phyloP scores from a whole-genome alignment of 2,888 invertebrate genomes.

The Pristionchus maxplancki region DNA sequence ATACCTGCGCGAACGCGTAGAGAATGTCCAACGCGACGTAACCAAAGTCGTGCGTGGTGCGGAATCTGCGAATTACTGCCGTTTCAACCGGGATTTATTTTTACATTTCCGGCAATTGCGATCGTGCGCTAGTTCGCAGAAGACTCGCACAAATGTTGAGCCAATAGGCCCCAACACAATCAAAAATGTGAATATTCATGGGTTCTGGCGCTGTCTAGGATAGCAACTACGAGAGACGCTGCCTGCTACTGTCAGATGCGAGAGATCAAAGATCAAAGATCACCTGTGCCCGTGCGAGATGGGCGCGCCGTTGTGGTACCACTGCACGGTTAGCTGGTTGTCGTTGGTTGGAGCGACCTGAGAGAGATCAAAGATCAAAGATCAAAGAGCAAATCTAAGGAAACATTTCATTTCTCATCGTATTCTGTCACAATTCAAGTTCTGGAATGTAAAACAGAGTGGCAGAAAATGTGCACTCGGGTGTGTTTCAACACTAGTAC shows the following conservation, averaged over 20 bases:
- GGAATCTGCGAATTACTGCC: slow-evolving; percentile 51
- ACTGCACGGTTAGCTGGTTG: slow-evolving; percentile 89
- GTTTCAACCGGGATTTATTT: no score
- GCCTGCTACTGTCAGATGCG: no score
- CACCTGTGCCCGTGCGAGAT: slow-evolving; percentile 80
- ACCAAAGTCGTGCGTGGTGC: slow-evolving; percentile 88
- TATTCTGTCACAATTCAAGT: not conserved
- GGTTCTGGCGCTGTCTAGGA: no score
- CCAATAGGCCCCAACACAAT: no score
- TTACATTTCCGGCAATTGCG: no score
- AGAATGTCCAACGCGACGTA: slow-evolving; percentile 95
- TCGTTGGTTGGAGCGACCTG: slow-evolving; percentile 91
- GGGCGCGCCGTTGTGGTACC: slow-evolving; percentile 91
- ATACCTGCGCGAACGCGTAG: slow-evolving; percentile 88
- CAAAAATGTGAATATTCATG: no score
- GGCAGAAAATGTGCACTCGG: not conserved
- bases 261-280: not conserved
- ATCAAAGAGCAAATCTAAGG: not conserved
- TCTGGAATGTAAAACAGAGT: not conserved
- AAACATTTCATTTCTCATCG: no score
- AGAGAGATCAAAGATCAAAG: not conserved
- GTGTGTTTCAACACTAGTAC: not conserved
- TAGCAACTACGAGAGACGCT: no score
- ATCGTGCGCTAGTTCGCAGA: no score
- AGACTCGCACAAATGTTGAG: no score